Percentiles rank a stretch among this genome's conserved stretches.
These are phyloP conservation scores for Pyrgilauda ruficollis DNA, from an alignment of 2,113 vertebrate genomes.

Conservation along the genomic window DNA sequence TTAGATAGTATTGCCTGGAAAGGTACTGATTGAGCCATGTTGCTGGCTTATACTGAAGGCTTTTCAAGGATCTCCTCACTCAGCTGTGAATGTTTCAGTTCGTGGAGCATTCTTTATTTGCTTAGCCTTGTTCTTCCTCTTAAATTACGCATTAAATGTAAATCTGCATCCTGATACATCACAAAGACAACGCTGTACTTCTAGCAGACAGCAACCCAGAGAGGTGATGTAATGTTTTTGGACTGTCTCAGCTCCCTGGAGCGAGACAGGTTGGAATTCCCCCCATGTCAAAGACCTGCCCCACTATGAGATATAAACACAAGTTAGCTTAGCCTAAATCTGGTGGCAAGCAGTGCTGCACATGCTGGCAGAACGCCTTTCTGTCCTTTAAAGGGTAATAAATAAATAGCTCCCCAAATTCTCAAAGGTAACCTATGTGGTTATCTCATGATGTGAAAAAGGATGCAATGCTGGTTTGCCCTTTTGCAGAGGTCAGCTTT, in stretches of 20 bases:
- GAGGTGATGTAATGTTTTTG: constrained; percentile 40
- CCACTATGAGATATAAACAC: background rate
- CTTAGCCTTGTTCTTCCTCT: constrained; percentile 6
- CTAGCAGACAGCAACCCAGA: background rate
- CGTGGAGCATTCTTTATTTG: background rate
- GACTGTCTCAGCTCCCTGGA: constrained; percentile 10
- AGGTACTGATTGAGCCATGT: background rate
- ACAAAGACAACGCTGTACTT: background rate
- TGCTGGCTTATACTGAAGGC: background rate
- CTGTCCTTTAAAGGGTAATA: background rate
- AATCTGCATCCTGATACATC: background rate
- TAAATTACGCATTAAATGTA: background rate
- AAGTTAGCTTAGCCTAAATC: background rate
- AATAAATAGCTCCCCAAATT: background rate
- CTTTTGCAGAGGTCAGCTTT: background rate
- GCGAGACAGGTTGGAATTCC: constrained; percentile 20
- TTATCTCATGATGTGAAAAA: background rate
- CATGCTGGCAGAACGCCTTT: background rate
- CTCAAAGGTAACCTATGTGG: background rate
- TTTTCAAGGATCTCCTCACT: background rate
- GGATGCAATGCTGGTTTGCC: background rate
- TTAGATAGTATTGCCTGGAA: constrained; percentile 10
- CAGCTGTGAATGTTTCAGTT: background rate
- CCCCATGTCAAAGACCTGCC: background rate
- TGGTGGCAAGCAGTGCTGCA: background rate